A percentile compares a stretch with the other conserved stretches of the same genome.
Conservation (phyloP, 2,113 vertebrate species). For the Nothoprocta perdicaria region DNA sequence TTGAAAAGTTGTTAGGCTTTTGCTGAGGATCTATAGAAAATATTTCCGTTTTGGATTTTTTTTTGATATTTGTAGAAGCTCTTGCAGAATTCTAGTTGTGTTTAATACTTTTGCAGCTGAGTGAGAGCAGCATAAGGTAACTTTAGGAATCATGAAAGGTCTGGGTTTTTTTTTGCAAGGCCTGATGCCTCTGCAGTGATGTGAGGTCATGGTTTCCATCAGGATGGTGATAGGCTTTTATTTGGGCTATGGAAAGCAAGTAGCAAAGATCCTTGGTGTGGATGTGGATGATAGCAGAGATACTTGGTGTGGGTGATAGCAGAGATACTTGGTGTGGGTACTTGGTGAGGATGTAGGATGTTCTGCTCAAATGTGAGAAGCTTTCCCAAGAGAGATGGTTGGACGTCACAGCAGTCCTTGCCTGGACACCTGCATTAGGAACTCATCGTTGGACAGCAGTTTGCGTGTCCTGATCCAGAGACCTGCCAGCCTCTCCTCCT, state of each 20-base stretch:
- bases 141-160: neutral
- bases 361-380: too few relatives aligned
- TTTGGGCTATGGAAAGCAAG: neutral
- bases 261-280: too few relatives aligned
- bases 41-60: neutral
- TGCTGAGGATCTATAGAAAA: neutral
- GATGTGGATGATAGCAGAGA: too few relatives aligned
- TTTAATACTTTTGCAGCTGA: neutral
- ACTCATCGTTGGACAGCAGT: neutral
- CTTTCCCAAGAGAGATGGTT: too few relatives aligned
- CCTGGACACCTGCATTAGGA: neutral
- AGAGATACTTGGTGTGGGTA: too few relatives aligned
- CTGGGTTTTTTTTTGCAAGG: neutral
- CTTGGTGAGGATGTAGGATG: rapidly evolving
- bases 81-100: neutral
- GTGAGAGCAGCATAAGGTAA: neutral
- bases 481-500: rapidly evolving
- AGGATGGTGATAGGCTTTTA: neutral
- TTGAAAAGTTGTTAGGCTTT: neutral
- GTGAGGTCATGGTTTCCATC: neutral
- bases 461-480: rapidly evolving
- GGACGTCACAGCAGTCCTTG: neutral
- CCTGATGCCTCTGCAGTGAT: too few relatives aligned
- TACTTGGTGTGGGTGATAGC: too few relatives aligned
- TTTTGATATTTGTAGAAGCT: neutral